Percentiles rank a stretch among this genome's conserved stretches.
Evolutionary conservation across 2,888 invertebrate species (phyloP).

Genomic region (Euplexia lucipara): DNA sequence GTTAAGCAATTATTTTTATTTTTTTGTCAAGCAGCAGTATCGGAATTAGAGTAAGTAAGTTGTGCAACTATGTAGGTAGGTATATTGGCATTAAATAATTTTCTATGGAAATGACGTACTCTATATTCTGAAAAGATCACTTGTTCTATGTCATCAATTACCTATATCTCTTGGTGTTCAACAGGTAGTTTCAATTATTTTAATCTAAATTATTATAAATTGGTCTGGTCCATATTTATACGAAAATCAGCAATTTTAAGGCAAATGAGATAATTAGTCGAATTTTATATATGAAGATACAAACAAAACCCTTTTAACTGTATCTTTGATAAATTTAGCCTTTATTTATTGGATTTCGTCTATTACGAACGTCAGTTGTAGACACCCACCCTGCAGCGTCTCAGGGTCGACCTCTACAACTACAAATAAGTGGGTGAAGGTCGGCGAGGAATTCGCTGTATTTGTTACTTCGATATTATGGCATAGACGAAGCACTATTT

Average conservation of each 20-base stretch:
- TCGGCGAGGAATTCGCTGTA: slow-evolving; percentile 65
- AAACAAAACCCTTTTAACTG: not conserved
- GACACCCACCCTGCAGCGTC: slow-evolving; percentile 54
- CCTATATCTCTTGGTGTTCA: slow-evolving; percentile 16
- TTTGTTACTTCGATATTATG: slow-evolving; percentile 50
- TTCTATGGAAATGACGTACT: slow-evolving; percentile 25
- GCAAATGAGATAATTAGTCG: slow-evolving; percentile 2
- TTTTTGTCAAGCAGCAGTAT: slow-evolving; percentile 17
- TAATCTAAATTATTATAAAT: not conserved
- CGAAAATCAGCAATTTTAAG: no score
- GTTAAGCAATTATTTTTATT: slow-evolving; percentile 21
- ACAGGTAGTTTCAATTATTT: not conserved
- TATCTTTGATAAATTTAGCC: not conserved
- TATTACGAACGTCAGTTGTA: slow-evolving; percentile 32
- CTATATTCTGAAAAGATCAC: slow-evolving; percentile 16
- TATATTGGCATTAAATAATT: slow-evolving; percentile 11
- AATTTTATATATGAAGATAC: not conserved
- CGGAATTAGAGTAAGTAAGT: slow-evolving; percentile 17
- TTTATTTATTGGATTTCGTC: not conserved
- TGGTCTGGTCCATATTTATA: not conserved
- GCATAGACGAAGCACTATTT: slow-evolving; percentile 63
- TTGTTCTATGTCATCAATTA: slow-evolving; percentile 1
- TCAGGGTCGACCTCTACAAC: slow-evolving; percentile 64
- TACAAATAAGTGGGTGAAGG: slow-evolving; percentile 73
- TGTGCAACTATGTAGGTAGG: slow-evolving; percentile 27